A percentile compares a stretch with the other conserved stretches of the same genome.
phyloP scores from a whole-genome alignment of 2,113 vertebrate species.

The Neoarius graeffei region DNA sequence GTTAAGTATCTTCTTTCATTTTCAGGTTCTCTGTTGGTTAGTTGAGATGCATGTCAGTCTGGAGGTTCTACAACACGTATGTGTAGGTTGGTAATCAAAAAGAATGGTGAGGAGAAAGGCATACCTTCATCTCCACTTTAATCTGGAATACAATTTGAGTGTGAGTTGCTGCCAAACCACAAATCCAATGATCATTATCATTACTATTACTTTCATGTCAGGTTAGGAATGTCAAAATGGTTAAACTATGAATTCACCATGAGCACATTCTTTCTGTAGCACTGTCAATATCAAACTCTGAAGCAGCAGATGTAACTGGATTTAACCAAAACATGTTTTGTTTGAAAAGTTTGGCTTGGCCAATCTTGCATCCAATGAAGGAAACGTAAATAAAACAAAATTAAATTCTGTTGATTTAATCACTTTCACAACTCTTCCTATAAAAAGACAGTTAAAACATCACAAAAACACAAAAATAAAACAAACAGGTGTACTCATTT shows the following conservation, averaged over 20 bases:
- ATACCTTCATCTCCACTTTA: constrained; percentile 14
- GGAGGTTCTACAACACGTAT: constrained; percentile 23
- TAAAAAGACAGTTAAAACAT: constrained; percentile 49
- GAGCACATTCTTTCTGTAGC: constrained; percentile 21
- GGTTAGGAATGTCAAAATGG: constrained; percentile 3
- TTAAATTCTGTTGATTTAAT: constrained; percentile 11
- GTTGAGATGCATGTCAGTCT: not conserved
- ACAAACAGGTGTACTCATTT: constrained; percentile 55
- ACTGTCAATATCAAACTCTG: not conserved
- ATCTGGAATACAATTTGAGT: constrained; percentile 31
- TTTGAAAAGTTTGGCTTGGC: not conserved
- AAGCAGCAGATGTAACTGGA: constrained; percentile 8
- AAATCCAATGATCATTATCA: constrained; percentile 16
- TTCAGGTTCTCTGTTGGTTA: not conserved
- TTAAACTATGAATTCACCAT: not conserved
- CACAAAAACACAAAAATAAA: constrained; percentile 55
- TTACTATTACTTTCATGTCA: constrained; percentile 8
- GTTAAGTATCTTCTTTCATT: not conserved
- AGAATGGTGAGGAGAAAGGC: constrained; percentile 16
- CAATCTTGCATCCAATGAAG: not conserved
- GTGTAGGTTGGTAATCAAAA: constrained; percentile 23
- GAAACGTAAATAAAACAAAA: not conserved
- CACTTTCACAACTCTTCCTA: constrained; percentile 34
- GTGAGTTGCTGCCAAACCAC: constrained; percentile 51
- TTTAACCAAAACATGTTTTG: not conserved